phyloP scores from a whole-genome alignment of 2,113 vertebrate species.

The Chascanopsetta lugubris region DNA sequence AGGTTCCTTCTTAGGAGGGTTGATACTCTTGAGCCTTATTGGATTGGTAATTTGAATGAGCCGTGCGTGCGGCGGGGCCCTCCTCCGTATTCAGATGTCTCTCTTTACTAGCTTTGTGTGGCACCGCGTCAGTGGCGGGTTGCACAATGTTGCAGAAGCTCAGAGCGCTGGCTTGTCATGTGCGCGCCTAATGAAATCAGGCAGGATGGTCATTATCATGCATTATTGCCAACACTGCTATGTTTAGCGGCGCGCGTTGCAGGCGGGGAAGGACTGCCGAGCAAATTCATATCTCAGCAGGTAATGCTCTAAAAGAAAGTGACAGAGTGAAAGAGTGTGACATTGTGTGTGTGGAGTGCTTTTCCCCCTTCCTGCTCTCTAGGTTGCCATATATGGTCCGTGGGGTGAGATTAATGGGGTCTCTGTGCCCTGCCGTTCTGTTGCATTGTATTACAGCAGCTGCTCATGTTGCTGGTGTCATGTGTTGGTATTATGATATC shows the following conservation, averaged over 20 bases:
- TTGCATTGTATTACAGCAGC: constrained; percentile 79
- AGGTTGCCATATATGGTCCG: constrained; percentile 36
- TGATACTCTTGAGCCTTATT: constrained; percentile 59
- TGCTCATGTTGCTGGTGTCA: constrained; percentile 62
- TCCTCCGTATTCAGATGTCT: constrained; percentile 40
- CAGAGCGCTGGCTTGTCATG: constrained; percentile 62
- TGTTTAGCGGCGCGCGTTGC: constrained; percentile 35
- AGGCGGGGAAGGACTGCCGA: constrained; percentile 32
- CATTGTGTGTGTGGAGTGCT: constrained; percentile 23
- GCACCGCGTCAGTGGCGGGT: constrained; percentile 47
- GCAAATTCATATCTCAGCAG: constrained; percentile 53
- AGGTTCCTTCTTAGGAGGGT: constrained; percentile 37
- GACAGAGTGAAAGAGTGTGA: constrained; percentile 44
- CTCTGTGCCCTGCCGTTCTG: constrained; percentile 65
- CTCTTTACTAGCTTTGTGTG: constrained; percentile 28
- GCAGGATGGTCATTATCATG: constrained; percentile 68
- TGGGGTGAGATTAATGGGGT: constrained; percentile 70
- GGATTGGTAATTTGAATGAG: constrained; percentile 64
- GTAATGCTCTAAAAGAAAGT: constrained; percentile 40
- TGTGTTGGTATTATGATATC: constrained; percentile 74
- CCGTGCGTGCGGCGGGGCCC: constrained; percentile 24
- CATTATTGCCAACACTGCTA: constrained; percentile 64
- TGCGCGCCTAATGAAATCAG: constrained; percentile 69
- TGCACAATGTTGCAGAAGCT: constrained; percentile 67
- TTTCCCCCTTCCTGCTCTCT: constrained; percentile 30